Evolutionary conservation across 2,113 vertebrate genomes (phyloP).

Genomic region (Vombatus ursinus): DNA sequence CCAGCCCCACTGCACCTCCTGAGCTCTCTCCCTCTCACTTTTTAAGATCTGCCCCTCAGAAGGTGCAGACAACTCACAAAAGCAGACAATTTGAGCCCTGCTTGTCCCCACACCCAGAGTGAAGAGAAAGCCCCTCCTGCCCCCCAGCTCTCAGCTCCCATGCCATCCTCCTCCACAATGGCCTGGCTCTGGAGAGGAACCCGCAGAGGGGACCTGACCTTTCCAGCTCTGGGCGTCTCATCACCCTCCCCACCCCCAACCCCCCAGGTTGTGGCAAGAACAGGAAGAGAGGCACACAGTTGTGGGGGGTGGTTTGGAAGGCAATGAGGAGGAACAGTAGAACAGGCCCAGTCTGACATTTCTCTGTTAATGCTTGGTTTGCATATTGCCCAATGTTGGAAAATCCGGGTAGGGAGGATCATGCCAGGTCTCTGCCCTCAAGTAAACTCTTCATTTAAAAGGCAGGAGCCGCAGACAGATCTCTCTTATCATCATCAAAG

Average conservation of each 20-base stretch:
- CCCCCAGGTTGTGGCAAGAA: not conserved
- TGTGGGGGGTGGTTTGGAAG: too few relatives aligned
- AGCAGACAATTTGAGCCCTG: too few relatives aligned
- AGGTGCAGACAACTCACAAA: too few relatives aligned
- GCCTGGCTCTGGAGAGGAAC: too few relatives aligned
- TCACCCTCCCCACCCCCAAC: too few relatives aligned
- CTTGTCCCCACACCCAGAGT: too few relatives aligned
- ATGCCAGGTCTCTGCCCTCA: not conserved
- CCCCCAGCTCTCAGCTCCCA: too few relatives aligned
- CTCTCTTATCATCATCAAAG: not conserved
- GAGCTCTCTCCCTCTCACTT: not conserved
- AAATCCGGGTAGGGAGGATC: not conserved
- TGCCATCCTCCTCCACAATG: too few relatives aligned
- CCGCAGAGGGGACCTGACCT: too few relatives aligned
- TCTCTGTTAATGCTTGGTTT: not conserved
- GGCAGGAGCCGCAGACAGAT: not conserved
- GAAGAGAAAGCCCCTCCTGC: too few relatives aligned
- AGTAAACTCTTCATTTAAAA: not conserved
- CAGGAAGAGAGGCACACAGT: not conserved
- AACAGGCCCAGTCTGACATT: too few relatives aligned
- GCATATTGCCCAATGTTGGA: not conserved
- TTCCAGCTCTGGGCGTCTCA: too few relatives aligned
- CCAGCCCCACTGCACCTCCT: not conserved
- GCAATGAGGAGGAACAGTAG: not conserved
- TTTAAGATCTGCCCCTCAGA: not conserved